Percentiles rank a stretch among this genome's conserved stretches.
Conservation (phyloP, 2,888 invertebrate genomes). For the Plebejus anna region DNA sequence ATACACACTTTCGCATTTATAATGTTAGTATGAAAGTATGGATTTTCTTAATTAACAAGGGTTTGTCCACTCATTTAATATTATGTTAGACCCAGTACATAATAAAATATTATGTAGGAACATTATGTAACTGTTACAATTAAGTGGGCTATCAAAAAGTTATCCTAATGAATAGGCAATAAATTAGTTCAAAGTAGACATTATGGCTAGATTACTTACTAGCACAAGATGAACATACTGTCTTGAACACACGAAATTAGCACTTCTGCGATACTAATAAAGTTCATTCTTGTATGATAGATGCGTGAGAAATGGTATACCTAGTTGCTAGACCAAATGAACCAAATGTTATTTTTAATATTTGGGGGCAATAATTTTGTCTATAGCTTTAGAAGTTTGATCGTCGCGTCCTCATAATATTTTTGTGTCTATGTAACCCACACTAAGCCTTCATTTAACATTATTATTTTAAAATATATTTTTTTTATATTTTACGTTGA, state of each 20-base stretch:
- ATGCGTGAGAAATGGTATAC: neutral
- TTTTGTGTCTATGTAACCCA: no score
- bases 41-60: no score
- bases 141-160: neutral
- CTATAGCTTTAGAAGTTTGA: no score
- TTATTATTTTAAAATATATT: no score
- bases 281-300: neutral
- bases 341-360: neutral
- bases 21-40: no score
- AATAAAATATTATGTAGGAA: neutral
- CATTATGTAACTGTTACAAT: neutral
- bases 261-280: neutral
- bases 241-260: neutral
- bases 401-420: no score
- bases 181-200: neutral
- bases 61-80: neutral
- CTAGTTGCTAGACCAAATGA: neutral
- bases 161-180: slow-evolving; percentile 17
- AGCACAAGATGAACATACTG: neutral
- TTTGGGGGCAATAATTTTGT: no score
- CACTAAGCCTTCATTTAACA: no score
- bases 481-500: no score
- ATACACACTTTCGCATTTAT: no score
- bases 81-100: neutral
- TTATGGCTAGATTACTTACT: neutral